Percentiles rank a stretch among this genome's conserved stretches.
Conservation (phyloP, 2,888 invertebrate species). For the Mellilla xanthometata region DNA sequence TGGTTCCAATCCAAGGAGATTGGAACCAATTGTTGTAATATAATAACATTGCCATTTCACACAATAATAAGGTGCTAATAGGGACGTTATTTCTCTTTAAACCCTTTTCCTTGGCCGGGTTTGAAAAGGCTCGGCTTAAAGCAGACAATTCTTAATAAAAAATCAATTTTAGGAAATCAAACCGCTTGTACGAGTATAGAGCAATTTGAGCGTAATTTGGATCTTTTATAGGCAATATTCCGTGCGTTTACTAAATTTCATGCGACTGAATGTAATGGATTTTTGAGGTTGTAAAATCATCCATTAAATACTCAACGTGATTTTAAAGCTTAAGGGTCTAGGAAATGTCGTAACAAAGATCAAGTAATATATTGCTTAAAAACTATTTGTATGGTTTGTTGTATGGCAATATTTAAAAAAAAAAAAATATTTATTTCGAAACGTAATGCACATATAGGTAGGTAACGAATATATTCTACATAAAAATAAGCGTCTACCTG, state of each 20-base stretch:
- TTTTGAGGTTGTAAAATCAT: too few species aligned
- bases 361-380: too few species aligned
- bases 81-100: neutral
- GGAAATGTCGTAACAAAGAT: too few species aligned
- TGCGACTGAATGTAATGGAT: conserved; percentile 11
- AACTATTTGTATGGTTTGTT: too few species aligned
- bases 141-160: conserved; percentile 29
- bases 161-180: conserved; percentile 40
- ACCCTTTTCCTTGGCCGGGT: conserved; percentile 5
- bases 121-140: conserved; percentile 21
- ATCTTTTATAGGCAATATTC: conserved; percentile 43
- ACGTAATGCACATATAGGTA: too few species aligned
- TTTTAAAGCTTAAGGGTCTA: too few species aligned
- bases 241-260: conserved; percentile 38
- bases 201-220: conserved; percentile 40
- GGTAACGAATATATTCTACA: conserved; percentile 32
- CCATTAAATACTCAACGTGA: too few species aligned
- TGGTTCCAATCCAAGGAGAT: too few species aligned
- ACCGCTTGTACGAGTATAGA: conserved; percentile 38
- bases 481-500: too few species aligned
- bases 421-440: too few species aligned
- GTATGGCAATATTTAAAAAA: too few species aligned
- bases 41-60: neutral
- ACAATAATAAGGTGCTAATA: conserved; percentile 2
- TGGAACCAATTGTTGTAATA: too few species aligned